Evolutionary conservation across 2,113 vertebrate species (phyloP).

Genomic region (Leiothrix lutea): DNA sequence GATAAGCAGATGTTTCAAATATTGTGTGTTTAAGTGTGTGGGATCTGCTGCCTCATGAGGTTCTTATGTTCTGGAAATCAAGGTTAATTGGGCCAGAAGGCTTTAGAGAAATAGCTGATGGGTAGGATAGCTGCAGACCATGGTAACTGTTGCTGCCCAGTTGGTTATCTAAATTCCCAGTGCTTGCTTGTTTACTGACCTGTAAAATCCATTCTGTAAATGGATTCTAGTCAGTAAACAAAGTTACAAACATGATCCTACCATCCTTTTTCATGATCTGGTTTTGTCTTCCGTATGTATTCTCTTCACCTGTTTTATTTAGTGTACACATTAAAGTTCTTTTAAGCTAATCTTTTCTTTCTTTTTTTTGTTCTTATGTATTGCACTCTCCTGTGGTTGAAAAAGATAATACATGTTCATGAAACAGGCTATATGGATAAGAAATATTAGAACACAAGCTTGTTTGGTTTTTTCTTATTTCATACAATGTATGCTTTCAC

Average conservation of each 20-base stretch:
- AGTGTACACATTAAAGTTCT: background rate
- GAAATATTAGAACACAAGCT: background rate
- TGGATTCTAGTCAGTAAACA: constrained; percentile 72
- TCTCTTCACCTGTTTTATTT: background rate
- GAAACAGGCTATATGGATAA: background rate
- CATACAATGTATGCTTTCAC: background rate
- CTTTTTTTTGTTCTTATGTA: background rate
- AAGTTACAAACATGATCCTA: constrained; percentile 49
- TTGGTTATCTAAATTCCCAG: constrained; percentile 36
- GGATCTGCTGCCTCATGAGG: constrained; percentile 21
- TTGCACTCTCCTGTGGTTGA: background rate
- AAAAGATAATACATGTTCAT: background rate
- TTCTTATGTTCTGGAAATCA: constrained; percentile 20
- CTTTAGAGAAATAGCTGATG: constrained; percentile 7
- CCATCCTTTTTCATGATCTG: background rate
- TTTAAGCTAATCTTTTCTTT: background rate
- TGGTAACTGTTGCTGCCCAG: background rate
- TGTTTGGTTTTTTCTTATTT: background rate
- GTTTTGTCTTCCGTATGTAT: background rate
- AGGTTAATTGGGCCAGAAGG: constrained; percentile 12
- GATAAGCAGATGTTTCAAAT: constrained; percentile 36
- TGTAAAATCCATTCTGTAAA: constrained; percentile 75
- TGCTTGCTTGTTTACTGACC: constrained; percentile 53
- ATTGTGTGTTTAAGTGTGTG: background rate
- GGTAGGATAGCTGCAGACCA: background rate